Evolutionary conservation across 2,888 invertebrate species (phyloP), one percentile per base, ranked within the genome.

Genomic region (Pyralis farinalis): DNA sequence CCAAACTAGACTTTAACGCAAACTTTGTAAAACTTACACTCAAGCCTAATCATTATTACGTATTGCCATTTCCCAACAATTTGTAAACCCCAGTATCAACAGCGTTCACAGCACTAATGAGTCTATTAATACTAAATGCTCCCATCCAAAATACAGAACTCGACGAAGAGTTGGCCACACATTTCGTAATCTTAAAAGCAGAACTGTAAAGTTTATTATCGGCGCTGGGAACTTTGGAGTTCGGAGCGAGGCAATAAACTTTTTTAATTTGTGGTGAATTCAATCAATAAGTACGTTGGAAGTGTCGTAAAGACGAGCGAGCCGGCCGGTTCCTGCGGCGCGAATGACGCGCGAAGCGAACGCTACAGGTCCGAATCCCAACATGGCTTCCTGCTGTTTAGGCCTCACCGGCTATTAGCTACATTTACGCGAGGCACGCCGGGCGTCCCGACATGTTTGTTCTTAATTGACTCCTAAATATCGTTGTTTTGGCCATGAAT

Each of bases 391-490:
- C 85, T 74, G 83, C 85, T 85, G 86, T 71, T 82, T 66, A 58
- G 63, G 16, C 67, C 64, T 67, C 71, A 65, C 76, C 67, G 65
- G 70, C 74, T 73, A 84, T 83, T 84, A 84, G 73, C 71, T 67
- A 62, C 71, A 65, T 73, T 82, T 80, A 85, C 78, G 75, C 76
- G 71, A 72, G 61, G 64, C 75, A 47, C 72, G 57, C 71, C 70
- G 58, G 72, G 71, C 65, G 74, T 75, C 69, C 66, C 66, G 66
- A 71, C 72, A 72, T 76, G 72, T 80, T 77, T 81, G 75, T 73
- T 69, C 70, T 71, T 80, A 79, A 84, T 86, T 80, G 73, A 75
- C 79, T 82, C 71, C 73, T 85, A 85, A 85, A 85, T 79, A 79
- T 78, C 64, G 67, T 81, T 75, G 74, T 80, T 81, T 84, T 79